Conservation (phyloP, 2,888 invertebrate species). For the Drosophila trichaetosa region DNA sequence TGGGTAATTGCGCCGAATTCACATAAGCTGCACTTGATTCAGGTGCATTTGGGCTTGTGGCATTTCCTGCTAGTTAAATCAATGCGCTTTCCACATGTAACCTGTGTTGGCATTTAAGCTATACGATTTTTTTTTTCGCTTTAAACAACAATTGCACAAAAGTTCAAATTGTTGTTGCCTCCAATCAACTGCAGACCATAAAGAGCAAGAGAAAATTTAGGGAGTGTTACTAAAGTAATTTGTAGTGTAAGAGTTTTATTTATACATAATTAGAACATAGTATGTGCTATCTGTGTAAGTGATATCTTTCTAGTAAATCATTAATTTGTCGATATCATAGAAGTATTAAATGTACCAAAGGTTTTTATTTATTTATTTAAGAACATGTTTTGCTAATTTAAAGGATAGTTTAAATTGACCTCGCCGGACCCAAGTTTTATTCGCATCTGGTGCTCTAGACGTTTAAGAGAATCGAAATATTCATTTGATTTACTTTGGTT, state of each 20-base stretch:
- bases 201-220: not conserved
- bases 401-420: too few species aligned
- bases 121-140: conserved; percentile 18
- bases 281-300: not conserved
- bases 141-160: conserved; percentile 26
- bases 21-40: conserved; percentile 5
- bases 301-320: not conserved
- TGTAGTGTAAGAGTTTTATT: conserved; percentile 10
- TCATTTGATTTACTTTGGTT: too few species aligned
- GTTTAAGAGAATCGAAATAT: too few species aligned
- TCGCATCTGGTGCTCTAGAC: too few species aligned
- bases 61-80: conserved; percentile 38
- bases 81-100: conserved; percentile 9
- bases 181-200: conserved; percentile 22
- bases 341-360: not conserved
- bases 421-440: too few species aligned
- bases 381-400: not conserved
- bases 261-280: not conserved
- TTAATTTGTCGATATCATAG: not conserved
- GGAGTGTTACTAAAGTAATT: conserved; percentile 6
- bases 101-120: conserved; percentile 1
- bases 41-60: conserved; percentile 25
- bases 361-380: not conserved
- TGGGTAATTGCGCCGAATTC: conserved; percentile 3
- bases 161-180: conserved; percentile 18